Conservation (phyloP, 2,113 vertebrate species). For the Numida meleagris region DNA sequence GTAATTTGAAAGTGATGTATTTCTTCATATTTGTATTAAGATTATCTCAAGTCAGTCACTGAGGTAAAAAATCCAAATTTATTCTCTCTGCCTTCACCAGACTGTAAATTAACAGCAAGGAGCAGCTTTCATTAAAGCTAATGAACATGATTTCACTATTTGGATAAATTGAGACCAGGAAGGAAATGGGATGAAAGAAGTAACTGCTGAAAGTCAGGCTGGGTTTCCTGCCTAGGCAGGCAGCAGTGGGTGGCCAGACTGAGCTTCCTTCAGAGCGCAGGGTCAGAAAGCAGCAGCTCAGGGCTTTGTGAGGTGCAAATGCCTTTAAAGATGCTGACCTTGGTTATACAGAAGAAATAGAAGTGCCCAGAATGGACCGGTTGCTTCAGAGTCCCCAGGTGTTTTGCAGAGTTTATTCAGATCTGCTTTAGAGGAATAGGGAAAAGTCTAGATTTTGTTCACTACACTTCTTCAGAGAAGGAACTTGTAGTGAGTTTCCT, state of each 20-base stretch:
- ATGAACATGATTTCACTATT: background rate
- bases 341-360: fast-evolving
- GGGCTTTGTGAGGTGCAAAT: background rate
- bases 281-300: background rate
- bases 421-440: background rate
- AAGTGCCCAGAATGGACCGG: background rate
- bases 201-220: background rate
- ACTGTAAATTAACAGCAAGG: slow-evolving; percentile 22
- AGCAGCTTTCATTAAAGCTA: background rate
- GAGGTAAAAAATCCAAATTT: background rate
- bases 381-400: background rate
- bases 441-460: background rate
- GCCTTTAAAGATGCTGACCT: background rate
- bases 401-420: background rate
- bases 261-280: background rate
- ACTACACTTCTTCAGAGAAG: background rate
- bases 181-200: background rate
- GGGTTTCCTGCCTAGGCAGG: background rate
- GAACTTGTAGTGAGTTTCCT: background rate
- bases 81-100: slow-evolving; percentile 30
- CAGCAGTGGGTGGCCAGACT: fast-evolving
- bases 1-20: background rate
- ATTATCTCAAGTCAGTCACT: background rate
- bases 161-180: background rate
- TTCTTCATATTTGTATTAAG: background rate